Evolutionary conservation across 1,140 invertebrate species (phyloP), one percentile per base, ranked within the genome.

Genomic region (Drosophila oshimai): DNA sequence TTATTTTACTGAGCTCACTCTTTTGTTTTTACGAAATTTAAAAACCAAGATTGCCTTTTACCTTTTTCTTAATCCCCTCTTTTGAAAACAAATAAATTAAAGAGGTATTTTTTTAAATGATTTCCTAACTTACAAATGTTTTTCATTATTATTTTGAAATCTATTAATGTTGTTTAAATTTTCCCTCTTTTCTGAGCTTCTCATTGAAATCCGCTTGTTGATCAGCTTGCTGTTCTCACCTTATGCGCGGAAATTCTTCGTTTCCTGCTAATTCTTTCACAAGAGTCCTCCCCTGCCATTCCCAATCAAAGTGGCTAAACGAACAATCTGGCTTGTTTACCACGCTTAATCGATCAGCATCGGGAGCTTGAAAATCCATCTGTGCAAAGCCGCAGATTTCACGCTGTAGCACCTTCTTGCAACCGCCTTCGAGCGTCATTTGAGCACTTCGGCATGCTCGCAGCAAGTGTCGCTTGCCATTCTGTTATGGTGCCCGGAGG

Each of bases 391-490:
- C 57, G 18, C 31, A 28, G 24, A 62, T 62, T 61, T 64, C 37
- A 34, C 18, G 31, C 60, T 37, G 39, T 36, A 18, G 26, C 60
- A 31, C 13, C 33, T 37, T 39, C 17, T 44, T 20, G 29, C 37
- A n/a, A 26, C 3, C 36, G 22, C 54, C 41, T 17, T 17, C 58
- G n/a, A 31, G 57, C 20, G 18, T 29, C 13, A 47, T 64, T 39
- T 29, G 6, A 39, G 44, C 58, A 65, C 61, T 65, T 65, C 42
- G 39, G 20, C 26, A 15, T 58, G 26, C 53, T 62, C 15, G 61
- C 47, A 10, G 33, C 61, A 65, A 65, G 61, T 64, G 61, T 65
- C 61, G 61, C 60, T 65, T 64, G 65, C 58, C 61, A 65, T 64
- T 65, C 65, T 26, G 61, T 49, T 46, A 41, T 69, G 31, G 13